Percentiles rank a stretch among this genome's conserved stretches.
Conservation (phyloP, 2,113 vertebrate species). For the Prolemur simus region DNA sequence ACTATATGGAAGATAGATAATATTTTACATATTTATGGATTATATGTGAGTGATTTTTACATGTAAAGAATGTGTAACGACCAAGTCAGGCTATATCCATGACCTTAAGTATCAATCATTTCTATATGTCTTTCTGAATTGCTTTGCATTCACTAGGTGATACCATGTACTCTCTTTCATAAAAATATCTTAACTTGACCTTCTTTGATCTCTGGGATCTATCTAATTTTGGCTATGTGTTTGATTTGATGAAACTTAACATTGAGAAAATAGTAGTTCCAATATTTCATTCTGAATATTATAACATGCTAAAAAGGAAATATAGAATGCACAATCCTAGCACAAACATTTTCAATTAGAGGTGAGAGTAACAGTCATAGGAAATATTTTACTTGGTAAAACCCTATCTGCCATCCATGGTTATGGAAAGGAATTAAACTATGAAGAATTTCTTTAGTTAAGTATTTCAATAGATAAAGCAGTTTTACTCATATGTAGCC, state of each 20-base stretch:
- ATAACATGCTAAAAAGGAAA: background rate
- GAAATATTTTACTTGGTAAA: background rate
- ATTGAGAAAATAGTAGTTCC: background rate
- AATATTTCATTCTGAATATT: background rate
- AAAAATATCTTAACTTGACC: background rate
- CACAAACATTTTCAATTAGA: background rate
- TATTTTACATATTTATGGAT: too few species aligned
- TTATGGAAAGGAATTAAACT: background rate
- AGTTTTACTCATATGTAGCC: background rate
- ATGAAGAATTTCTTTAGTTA: background rate
- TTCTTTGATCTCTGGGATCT: background rate
- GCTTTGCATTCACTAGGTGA: background rate
- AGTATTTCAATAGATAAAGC: background rate
- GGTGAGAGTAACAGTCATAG: background rate
- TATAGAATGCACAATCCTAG: background rate
- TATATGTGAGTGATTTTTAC: too few species aligned
- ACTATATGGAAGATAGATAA: too few species aligned
- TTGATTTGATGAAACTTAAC: background rate
- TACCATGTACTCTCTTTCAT: background rate
- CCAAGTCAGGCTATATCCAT: too few species aligned
- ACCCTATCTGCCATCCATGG: background rate
- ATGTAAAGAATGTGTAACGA: too few species aligned
- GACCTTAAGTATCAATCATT: too few species aligned
- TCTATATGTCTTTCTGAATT: too few species aligned
- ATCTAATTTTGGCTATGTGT: background rate